Base-by-base conservation (phyloP, 2,888 invertebrate genomes). In the Hemicrepidius hirtus region DNA sequence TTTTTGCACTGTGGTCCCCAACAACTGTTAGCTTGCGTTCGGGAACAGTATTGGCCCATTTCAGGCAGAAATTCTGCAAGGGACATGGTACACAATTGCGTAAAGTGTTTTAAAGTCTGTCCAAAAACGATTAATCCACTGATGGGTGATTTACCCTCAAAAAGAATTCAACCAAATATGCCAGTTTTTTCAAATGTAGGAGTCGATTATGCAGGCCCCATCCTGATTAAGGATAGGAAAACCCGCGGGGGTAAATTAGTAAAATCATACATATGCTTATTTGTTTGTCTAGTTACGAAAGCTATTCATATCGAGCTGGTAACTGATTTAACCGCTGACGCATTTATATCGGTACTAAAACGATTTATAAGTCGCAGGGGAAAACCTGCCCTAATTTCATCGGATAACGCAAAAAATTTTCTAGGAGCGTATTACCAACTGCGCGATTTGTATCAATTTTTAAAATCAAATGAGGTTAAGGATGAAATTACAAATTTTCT, bases 301-400 rank as follows among this genome's bases (percentile, higher is more conserved):
- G 80, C 82, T 18, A 62, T 82, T 2, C 83, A 84, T 32, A 16
- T 84, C 0, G 84, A 85, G 72, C 24, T 82, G 0, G 82, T 81
- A 0, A 77, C 77, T 0, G 80, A 80, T 40, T 57, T 84, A 4
- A 75, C 80, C 0, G 78, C 80, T 0, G 79, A 82, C 28, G 77
- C 78, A 0, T 84, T 85, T 65, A n/a, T 84, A 1, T 79, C 82
- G 0, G 76, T 82, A 0, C 65, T 84, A 1, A 68, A 80, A 5
- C 65, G 82, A 49, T 85, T 84, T 57, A 69, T 81, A 0, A 73
- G 80, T 0, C 24, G 82, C 13, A 50, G 82, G 53, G 84, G 83
- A 0, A 41, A 74, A 4, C 79, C 79, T 10, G 7, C 10, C 10
- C 1, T 10, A 24, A 24, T 24, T 24, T 24, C 24, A 3, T 24